Conservation (phyloP, 2,888 invertebrate species). For the Mermis nigrescens region DNA sequence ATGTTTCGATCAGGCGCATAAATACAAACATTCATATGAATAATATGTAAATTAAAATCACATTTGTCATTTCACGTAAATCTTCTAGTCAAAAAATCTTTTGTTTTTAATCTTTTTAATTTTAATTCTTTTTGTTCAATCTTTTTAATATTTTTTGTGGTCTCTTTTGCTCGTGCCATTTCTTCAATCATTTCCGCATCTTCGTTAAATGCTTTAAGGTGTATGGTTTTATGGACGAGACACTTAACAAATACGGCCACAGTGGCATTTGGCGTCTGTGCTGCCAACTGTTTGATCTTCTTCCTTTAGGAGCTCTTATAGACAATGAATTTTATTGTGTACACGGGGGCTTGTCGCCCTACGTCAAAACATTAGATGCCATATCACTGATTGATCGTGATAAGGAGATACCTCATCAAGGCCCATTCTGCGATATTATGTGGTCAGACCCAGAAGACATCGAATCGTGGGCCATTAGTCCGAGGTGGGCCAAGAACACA, state of each 20-base stretch:
- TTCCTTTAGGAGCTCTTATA: constrained; percentile 92
- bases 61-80: too few species aligned
- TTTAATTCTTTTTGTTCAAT: neutral
- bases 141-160: constrained; percentile 8
- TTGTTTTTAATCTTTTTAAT: too few species aligned
- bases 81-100: too few species aligned
- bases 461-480: constrained; percentile 42
- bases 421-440: constrained; percentile 88
- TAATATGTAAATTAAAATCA: too few species aligned
- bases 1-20: too few species aligned
- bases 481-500: constrained; percentile 15
- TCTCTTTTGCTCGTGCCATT: constrained; percentile 2
- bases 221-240: constrained; percentile 53
- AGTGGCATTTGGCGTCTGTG: constrained; percentile 96
- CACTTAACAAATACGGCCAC: constrained; percentile 95
- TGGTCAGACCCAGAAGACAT: constrained; percentile 99
- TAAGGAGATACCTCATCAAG: constrained; percentile 94
- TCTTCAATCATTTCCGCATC: too few species aligned
- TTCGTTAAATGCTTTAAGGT: constrained; percentile 12
- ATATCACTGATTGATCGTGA: constrained; percentile 82
- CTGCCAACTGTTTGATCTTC: constrained; percentile 86
- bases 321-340: constrained; percentile 92
- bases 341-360: constrained; percentile 89
- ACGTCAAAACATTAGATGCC: constrained; percentile 86
- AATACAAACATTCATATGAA: too few species aligned